These are phyloP conservation scores for Palythoa heliodiscus DNA, from an alignment of 92 coral and sea anemone genomes.

Conservation along the genomic window DNA sequence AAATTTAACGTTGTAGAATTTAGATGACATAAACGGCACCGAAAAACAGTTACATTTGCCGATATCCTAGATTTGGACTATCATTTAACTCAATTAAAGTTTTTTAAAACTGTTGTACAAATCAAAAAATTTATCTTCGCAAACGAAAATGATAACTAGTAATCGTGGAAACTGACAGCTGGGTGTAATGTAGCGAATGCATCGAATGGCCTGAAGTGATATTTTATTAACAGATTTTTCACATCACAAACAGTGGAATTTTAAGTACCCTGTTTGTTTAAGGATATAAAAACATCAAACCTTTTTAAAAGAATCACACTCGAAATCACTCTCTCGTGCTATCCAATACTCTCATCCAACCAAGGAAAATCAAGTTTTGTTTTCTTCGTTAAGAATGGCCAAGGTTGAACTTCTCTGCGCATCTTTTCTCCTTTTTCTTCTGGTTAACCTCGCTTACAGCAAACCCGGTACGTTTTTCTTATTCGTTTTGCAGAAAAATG, in stretches of 20 bases:
- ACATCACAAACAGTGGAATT: neutral
- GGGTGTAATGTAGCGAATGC: neutral
- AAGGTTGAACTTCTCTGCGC: slow-evolving; percentile 1
- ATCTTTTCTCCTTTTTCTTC: neutral
- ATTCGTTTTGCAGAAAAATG: neutral
- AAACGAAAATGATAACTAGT: no score
- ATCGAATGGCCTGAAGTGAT: neutral
- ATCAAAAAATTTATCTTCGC: no score
- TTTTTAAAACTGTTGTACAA: no score
- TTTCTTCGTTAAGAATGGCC: neutral
- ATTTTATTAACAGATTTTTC: neutral
- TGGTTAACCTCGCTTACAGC: slow-evolving; percentile 16
- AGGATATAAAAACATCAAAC: neutral
- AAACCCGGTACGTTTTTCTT: slow-evolving; percentile 18
- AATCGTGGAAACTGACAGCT: neutral
- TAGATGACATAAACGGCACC: no score
- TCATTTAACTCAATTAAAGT: no score
- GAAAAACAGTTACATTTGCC: no score
- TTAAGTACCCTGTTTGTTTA: neutral
- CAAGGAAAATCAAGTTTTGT: neutral
- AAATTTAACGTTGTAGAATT: no score
- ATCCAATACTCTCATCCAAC: neutral
- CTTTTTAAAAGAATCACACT: neutral
- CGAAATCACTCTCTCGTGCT: neutral
- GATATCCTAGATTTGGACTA: no score